Evolutionary conservation across 2,888 invertebrate genomes (phyloP), one percentile per base, ranked within the genome.

Genomic region (Chaetogeoica ovagalla): DNA sequence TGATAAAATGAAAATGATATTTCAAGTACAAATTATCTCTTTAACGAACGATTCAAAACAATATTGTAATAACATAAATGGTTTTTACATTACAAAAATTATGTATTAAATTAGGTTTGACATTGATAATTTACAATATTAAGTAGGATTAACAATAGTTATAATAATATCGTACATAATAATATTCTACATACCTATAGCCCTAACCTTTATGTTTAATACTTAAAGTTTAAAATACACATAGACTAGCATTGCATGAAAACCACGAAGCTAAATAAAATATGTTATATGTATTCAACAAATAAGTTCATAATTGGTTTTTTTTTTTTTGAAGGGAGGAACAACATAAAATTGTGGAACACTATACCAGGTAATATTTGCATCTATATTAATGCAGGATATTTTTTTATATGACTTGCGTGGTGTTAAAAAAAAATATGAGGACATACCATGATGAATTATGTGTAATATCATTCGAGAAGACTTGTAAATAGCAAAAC

Each of bases 51-150:
- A 43, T 59, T 59, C n/a, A 5, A 30, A 55, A 30, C 23, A 69
- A n/a, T 43, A 43, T 30, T 30, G 30, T 13, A 21, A 48, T n/a
- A 2, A 15, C 6, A 55, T 39, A 4, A 52, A 52, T 63, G 37
- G 19, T 52, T 15, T 73, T 73, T 15, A 63, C 4, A 23, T 57
- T 15, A 66, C 23, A 66, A 66, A 39, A 66, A 75, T 74, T 21
- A 21, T 66, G 66, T 74, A 74, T 66, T 65, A 43, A 6, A 65
- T 55, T 62, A 48, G 48, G 15, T 48, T 59, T 73, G n/a, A 59
- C 65, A 19, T 57, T 2, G 23, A 59, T 21, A 66, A 57, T 57
- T 66, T 75, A 75, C 66, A 74, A 66, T 66, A n/a, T 43, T 59
- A 65, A 19, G 39, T 57, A 57, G 17, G 23, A 66, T 57, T 66